Conservation (phyloP, 2,888 invertebrate species). For the Diarsia brunnea region DNA sequence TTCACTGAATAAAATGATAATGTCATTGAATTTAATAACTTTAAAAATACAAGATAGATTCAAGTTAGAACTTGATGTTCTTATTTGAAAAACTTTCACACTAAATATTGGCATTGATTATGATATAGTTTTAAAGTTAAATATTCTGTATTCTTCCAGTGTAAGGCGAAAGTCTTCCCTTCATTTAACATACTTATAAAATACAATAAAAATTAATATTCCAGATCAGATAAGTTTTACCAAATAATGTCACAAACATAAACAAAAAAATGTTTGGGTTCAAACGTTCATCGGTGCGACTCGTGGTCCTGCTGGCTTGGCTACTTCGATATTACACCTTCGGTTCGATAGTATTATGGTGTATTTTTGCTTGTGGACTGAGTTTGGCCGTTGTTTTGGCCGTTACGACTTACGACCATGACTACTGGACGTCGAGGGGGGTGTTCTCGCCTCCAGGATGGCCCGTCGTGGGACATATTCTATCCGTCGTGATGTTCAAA, state of each 20-base stretch:
- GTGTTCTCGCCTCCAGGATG: slow-evolving; percentile 84
- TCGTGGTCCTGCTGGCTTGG: slow-evolving; percentile 77
- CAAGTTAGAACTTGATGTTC: not conserved
- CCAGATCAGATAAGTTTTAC: slow-evolving; percentile 33
- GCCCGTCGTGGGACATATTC: slow-evolving; percentile 86
- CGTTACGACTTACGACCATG: slow-evolving; percentile 84
- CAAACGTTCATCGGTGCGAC: slow-evolving; percentile 77
- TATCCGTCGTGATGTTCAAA: slow-evolving; percentile 82
- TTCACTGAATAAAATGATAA: slow-evolving; percentile 18
- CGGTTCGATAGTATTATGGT: slow-evolving; percentile 75
- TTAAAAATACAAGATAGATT: not conserved
- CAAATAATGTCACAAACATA: slow-evolving; percentile 69
- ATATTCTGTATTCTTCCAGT: not conserved
- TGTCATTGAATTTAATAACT: slow-evolving; percentile 8
- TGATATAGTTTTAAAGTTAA: not conserved
- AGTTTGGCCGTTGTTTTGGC: slow-evolving; percentile 70
- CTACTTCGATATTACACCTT: slow-evolving; percentile 80
- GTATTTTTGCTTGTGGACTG: slow-evolving; percentile 72
- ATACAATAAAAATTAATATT: slow-evolving; percentile 7
- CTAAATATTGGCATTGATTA: not conserved
- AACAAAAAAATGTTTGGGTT: slow-evolving; percentile 84
- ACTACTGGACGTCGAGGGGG: slow-evolving; percentile 84
- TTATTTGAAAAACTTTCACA: not conserved
- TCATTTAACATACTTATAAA: not conserved
- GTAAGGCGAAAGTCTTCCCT: not conserved